Percentiles rank a stretch among this genome's conserved stretches.
These are phyloP conservation scores for Scaptomyza parva DNA, from an alignment of 2,888 invertebrate species.

Conservation along the genomic window DNA sequence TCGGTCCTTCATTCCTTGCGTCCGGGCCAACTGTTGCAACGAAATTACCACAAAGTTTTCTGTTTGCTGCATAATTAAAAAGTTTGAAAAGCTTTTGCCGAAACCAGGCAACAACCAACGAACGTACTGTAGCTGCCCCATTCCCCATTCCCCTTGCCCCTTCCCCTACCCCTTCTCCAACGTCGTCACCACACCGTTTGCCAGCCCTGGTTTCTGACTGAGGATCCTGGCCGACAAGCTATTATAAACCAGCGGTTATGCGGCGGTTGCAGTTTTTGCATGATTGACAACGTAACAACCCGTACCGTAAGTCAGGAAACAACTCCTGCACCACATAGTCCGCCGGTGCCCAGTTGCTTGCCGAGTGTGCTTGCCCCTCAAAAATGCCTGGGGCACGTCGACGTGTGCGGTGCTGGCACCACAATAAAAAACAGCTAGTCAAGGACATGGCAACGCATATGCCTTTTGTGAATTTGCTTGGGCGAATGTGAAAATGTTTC, in stretches of 20 bases:
- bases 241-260: conserved; percentile 74
- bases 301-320: conserved; percentile 50
- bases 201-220: conserved; percentile 14
- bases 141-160: background rate
- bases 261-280: conserved; percentile 78
- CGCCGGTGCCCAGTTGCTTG: background rate
- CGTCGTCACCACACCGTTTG: too few species aligned
- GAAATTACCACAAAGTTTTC: conserved; percentile 79
- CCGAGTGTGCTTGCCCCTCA: background rate
- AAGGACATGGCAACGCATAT: conserved; percentile 67
- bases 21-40: conserved; percentile 75
- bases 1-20: conserved; percentile 54
- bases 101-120: conserved; percentile 71
- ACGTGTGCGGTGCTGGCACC: conserved; percentile 21
- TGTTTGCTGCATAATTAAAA: conserved; percentile 80
- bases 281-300: conserved; percentile 75
- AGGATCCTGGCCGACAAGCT: conserved; percentile 52
- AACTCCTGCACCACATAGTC: conserved; percentile 11
- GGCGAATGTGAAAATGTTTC: conserved; percentile 14
- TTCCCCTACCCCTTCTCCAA: too few species aligned
- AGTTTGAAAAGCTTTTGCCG: conserved; percentile 80
- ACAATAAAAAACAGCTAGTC: conserved; percentile 57
- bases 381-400: background rate
- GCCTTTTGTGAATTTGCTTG: conserved; percentile 22
- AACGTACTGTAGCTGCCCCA: conserved; percentile 21